A percentile compares a stretch with the other conserved stretches of the same genome.
Evolutionary conservation across 2,797 vertebrate species (phyloP).

Genomic region (Lacerta viridis): DNA sequence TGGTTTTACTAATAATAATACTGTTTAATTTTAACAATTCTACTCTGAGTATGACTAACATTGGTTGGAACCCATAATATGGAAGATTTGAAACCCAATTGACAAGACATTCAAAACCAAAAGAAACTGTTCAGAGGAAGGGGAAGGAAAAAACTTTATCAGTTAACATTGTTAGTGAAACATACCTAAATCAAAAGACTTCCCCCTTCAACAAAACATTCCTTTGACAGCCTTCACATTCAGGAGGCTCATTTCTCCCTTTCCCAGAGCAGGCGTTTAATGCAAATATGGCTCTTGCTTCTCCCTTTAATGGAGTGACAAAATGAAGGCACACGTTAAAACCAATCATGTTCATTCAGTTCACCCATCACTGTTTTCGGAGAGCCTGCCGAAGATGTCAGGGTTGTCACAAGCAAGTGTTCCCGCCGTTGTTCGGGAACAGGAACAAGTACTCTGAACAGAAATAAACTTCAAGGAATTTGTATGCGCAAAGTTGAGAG

Average conservation of each 20-base stretch:
- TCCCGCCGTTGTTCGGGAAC: constrained; percentile 57
- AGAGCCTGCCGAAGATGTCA: constrained; percentile 71
- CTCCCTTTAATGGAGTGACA: constrained; percentile 69
- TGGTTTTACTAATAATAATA: too few relatives aligned
- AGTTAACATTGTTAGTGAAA: constrained; percentile 74
- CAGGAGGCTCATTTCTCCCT: constrained; percentile 73
- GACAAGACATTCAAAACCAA: constrained; percentile 74
- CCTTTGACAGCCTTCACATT: constrained; percentile 78
- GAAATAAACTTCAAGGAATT: constrained; percentile 62
- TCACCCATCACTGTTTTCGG: constrained; percentile 68
- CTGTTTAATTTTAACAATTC: too few relatives aligned
- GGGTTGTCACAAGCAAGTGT: constrained; percentile 76
- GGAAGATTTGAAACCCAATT: constrained; percentile 75
- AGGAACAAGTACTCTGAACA: constrained; percentile 68
- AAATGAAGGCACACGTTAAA: constrained; percentile 65
- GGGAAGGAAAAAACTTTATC: constrained; percentile 67
- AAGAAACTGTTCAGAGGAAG: constrained; percentile 62
- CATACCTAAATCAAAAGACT: constrained; percentile 74
- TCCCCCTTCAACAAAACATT: constrained; percentile 71
- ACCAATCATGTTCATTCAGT: constrained; percentile 75
- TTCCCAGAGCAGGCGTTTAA: constrained; percentile 71
- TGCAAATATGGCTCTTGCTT: constrained; percentile 76
- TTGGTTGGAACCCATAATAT: constrained; percentile 69
- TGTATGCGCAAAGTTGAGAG: constrained; percentile 54
- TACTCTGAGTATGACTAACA: background rate